phyloP scores from a whole-genome alignment of 2,797 vertebrate genomes.

The Taeniopygia guttata region DNA sequence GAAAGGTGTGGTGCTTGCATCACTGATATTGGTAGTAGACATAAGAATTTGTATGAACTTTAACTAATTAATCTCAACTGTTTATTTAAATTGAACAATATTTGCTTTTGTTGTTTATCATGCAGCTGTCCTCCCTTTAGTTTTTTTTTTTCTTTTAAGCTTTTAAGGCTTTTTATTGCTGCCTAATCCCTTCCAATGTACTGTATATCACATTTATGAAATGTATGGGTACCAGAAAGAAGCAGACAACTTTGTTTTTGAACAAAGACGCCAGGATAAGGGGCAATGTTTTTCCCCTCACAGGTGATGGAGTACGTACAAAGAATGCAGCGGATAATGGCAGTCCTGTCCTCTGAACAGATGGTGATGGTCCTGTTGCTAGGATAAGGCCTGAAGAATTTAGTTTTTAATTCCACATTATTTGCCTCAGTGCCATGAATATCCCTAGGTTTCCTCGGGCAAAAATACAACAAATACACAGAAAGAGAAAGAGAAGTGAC shows the following conservation, averaged over 20 bases:
- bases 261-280: constrained; percentile 77
- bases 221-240: constrained; percentile 58
- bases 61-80: not conserved
- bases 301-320: constrained; percentile 86
- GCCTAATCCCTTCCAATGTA: constrained; percentile 58
- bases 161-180: constrained; percentile 29
- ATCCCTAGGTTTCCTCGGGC: constrained; percentile 81
- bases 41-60: not conserved
- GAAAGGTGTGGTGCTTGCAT: not conserved
- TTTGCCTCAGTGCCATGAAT: constrained; percentile 86
- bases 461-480: constrained; percentile 72
- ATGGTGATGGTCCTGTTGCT: constrained; percentile 91
- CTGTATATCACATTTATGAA: constrained; percentile 68
- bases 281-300: constrained; percentile 76
- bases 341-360: constrained; percentile 84
- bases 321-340: constrained; percentile 80
- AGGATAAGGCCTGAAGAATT: constrained; percentile 88
- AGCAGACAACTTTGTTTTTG: constrained; percentile 69
- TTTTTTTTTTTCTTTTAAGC: not conserved
- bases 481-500: constrained; percentile 72
- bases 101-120: constrained; percentile 54
- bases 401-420: constrained; percentile 89
- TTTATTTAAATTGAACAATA: constrained; percentile 53
- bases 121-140: constrained; percentile 54
- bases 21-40: not conserved